Evolutionary conservation across 2,797 vertebrate genomes (phyloP).

Genomic region (Sparus aurata): DNA sequence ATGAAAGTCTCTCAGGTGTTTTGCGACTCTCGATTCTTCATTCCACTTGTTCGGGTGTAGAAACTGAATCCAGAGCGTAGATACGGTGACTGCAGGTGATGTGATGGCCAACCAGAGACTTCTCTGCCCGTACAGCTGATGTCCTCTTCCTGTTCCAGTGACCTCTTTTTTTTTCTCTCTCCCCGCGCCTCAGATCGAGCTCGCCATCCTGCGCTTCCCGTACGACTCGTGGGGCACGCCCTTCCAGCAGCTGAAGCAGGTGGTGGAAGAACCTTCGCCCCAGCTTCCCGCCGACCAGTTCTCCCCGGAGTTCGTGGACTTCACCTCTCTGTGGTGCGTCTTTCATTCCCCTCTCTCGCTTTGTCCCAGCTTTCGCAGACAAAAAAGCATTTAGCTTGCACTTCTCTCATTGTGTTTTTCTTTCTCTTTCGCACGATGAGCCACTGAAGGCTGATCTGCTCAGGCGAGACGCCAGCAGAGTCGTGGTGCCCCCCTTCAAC

Average conservation of each 20-base stretch:
- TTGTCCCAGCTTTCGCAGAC: neutral
- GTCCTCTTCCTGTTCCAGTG: neutral
- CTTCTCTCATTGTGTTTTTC: neutral
- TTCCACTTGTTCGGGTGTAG: too few relatives aligned
- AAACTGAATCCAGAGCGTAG: too few relatives aligned
- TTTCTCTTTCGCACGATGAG: neutral
- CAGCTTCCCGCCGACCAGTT: constrained; percentile 92
- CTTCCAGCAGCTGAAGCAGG: constrained; percentile 98
- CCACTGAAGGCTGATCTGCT: neutral
- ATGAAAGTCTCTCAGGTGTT: too few relatives aligned
- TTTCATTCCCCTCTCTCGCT: neutral
- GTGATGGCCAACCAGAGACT: neutral
- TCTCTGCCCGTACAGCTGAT: too few relatives aligned
- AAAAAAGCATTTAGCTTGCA: neutral
- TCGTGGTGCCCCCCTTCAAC: too few relatives aligned
- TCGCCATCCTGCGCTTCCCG: constrained; percentile 95
- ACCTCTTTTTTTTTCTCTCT: neutral
- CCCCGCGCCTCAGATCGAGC: constrained; percentile 87
- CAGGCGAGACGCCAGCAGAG: constrained; percentile 1
- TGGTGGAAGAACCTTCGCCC: constrained; percentile 96
- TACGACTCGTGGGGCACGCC: constrained; percentile 97
- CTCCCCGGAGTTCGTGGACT: constrained; percentile 94
- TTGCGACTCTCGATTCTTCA: too few relatives aligned
- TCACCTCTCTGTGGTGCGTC: constrained; percentile 94
- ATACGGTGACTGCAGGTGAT: too few relatives aligned